Evolutionary conservation across 2,797 vertebrate genomes (phyloP).

Genomic region (Microctenopoma lineatum): DNA sequence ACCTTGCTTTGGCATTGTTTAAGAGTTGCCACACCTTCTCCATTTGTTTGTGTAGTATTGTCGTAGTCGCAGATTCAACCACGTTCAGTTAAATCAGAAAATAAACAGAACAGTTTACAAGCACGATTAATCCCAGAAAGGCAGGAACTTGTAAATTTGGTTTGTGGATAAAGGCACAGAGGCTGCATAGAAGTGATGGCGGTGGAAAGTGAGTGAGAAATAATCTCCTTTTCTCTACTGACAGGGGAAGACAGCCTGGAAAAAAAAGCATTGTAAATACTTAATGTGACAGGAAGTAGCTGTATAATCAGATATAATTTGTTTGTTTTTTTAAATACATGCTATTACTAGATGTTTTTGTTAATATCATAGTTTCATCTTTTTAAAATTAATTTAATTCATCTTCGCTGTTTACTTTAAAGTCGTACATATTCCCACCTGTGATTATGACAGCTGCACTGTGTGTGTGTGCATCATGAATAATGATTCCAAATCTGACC

Average conservation of each 20-base stretch:
- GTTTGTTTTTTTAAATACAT: background rate
- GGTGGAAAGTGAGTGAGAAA: slow-evolving; percentile 3
- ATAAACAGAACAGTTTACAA: slow-evolving; percentile 15
- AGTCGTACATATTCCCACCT: background rate
- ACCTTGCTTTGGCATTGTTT: background rate
- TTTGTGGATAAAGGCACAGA: slow-evolving; percentile 9
- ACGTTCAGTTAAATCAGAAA: background rate
- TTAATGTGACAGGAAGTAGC: background rate
- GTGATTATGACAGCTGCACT: slow-evolving; percentile 10
- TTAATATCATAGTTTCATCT: background rate
- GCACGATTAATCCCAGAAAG: slow-evolving; percentile 13
- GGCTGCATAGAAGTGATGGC: background rate
- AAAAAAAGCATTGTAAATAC: slow-evolving; percentile 1
- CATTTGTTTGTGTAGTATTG: background rate
- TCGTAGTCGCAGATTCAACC: background rate
- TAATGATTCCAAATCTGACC: slow-evolving; percentile 24
- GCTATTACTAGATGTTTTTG: background rate
- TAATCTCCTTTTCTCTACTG: slow-evolving; percentile 11
- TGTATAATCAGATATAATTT: background rate
- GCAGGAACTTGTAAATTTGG: slow-evolving; percentile 2
- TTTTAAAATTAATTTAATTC: slow-evolving; percentile 2
- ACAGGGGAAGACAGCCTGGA: slow-evolving; percentile 16
- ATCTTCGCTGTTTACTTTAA: too few relatives aligned
- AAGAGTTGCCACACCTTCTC: background rate
- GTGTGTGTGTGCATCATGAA: background rate